Conservation (phyloP, 2,113 vertebrate genomes). For the Pyxicephalus adspersus region DNA sequence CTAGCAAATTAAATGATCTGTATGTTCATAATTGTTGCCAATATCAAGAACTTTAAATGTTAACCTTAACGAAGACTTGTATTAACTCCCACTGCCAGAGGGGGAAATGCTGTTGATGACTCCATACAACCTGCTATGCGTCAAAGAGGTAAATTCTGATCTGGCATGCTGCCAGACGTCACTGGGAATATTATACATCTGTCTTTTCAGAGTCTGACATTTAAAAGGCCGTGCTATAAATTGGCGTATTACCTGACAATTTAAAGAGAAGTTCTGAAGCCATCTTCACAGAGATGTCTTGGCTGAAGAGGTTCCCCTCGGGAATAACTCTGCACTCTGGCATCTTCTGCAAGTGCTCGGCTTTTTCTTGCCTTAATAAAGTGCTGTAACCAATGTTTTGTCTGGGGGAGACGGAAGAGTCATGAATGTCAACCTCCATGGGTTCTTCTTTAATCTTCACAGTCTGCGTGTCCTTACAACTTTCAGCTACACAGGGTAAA, state of each 20-base stretch:
- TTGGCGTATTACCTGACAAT: conserved; percentile 83
- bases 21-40: no score
- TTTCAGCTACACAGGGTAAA: conserved; percentile 77
- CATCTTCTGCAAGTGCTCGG: conserved; percentile 82
- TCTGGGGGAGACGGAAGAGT: conserved; percentile 76
- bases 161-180: neutral
- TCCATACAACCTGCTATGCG: neutral
- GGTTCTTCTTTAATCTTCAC: conserved; percentile 92
- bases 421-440: conserved; percentile 93
- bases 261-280: conserved; percentile 97
- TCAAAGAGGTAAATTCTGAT: conserved; percentile 1
- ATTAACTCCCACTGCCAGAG: neutral
- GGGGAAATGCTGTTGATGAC: neutral
- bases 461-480: conserved; percentile 89
- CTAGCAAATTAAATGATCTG: no score
- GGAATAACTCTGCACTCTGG: conserved; percentile 84
- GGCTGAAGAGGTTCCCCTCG: conserved; percentile 95
- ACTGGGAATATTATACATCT: neutral
- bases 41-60: no score
- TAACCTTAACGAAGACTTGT: neutral
- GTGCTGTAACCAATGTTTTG: conserved; percentile 88
- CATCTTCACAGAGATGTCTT: conserved; percentile 99
- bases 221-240: neutral
- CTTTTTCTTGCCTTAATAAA: conserved; percentile 87
- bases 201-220: neutral